Percentiles rank a stretch among this genome's conserved stretches.
Conservation (phyloP, 2,113 vertebrate species). For the Eolophus roseicapilla region DNA sequence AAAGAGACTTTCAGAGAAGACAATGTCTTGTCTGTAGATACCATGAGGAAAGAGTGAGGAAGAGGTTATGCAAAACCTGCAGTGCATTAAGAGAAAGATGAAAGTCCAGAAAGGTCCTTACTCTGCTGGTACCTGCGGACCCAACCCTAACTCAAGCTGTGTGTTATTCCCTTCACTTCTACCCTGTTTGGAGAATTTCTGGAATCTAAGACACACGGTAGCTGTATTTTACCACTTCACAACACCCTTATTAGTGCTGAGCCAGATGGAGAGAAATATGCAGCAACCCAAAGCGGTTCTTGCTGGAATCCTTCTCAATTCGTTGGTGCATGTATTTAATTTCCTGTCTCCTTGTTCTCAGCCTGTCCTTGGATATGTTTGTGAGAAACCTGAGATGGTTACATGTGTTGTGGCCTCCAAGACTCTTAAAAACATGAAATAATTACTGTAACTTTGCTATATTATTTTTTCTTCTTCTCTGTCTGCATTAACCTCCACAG, state of each 20-base stretch:
- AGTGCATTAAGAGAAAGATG: neutral
- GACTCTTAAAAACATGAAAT: conserved; percentile 40
- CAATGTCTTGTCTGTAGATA: neutral
- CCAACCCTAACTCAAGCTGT: neutral
- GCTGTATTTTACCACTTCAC: conserved; percentile 4
- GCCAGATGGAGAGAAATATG: conserved; percentile 28
- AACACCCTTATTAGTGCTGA: neutral
- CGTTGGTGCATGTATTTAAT: conserved; percentile 39
- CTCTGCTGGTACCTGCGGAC: neutral
- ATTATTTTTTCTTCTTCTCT: neutral
- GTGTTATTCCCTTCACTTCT: neutral
- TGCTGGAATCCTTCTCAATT: conserved; percentile 41
- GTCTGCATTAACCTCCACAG: conserved; percentile 24
- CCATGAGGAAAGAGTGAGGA: neutral
- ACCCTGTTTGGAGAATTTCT: neutral
- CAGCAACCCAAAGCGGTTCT: neutral
- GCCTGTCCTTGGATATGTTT: conserved; percentile 44
- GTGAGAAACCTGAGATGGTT: conserved; percentile 60
- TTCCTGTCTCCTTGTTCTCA: conserved; percentile 67
- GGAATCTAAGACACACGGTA: conserved; percentile 28
- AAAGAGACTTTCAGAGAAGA: neutral
- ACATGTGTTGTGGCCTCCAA: conserved; percentile 48
- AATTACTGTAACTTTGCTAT: neutral
- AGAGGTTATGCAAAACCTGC: neutral
- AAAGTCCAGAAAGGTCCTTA: neutral